Percentiles rank a stretch among this genome's conserved stretches.
Evolutionary conservation across 2,888 invertebrate genomes (phyloP).

Genomic region (Steinernema hermaphroditum): DNA sequence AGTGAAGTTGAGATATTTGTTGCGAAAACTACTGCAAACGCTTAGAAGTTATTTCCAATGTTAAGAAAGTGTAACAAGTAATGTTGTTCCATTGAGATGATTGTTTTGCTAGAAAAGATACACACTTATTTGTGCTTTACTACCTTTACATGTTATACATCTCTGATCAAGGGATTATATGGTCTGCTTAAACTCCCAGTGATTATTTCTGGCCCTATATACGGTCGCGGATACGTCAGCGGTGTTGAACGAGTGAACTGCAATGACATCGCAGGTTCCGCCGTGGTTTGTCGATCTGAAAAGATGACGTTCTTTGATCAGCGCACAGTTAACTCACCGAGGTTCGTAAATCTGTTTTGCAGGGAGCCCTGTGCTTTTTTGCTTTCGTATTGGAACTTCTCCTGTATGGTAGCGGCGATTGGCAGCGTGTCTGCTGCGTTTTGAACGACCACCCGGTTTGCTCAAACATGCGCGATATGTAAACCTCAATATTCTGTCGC

Average conservation of each 20-base stretch:
- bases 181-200: constrained; percentile 7
- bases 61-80: not conserved
- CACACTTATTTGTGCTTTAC: no score
- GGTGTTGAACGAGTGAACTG: not conserved
- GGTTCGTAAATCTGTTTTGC: not conserved
- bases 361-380: constrained; percentile 10
- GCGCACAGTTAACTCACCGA: not conserved
- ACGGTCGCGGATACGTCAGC: not conserved
- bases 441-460: not conserved
- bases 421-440: not conserved
- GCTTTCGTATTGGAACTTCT: constrained; percentile 6
- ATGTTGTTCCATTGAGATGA: no score
- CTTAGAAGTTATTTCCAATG: not conserved
- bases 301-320: not conserved
- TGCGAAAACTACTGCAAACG: not conserved
- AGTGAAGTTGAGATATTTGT: not conserved
- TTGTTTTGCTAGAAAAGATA: no score
- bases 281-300: not conserved
- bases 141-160: no score
- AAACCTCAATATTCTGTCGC: no score
- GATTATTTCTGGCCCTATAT: not conserved
- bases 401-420: not conserved
- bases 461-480: no score
- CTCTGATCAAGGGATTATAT: not conserved
- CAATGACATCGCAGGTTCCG: not conserved